Conservation (phyloP, 2,113 vertebrate species). For the Hiodon tergisus region DNA sequence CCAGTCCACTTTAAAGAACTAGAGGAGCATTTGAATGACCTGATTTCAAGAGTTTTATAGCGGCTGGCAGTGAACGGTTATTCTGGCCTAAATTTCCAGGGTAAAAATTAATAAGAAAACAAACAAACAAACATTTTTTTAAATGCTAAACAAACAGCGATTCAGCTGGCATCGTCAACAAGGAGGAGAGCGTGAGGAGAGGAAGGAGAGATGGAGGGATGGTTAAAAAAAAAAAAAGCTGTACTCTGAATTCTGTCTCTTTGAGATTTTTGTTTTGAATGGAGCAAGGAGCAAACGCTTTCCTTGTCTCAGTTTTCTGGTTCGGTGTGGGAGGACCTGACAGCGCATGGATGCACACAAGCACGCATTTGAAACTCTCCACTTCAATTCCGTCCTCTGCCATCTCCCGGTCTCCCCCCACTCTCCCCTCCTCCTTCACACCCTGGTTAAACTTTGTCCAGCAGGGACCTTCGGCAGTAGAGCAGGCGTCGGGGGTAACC, state of each 20-base stretch:
- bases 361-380: slow-evolving; percentile 6
- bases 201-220: slow-evolving; percentile 24
- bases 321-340: slow-evolving; percentile 26
- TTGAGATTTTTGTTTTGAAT: slow-evolving; percentile 3
- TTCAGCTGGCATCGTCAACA: slow-evolving; percentile 59
- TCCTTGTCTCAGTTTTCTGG: background rate
- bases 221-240: slow-evolving; percentile 19
- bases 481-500: slow-evolving; percentile 80
- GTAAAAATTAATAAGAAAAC: slow-evolving; percentile 46
- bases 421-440: background rate
- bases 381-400: background rate
- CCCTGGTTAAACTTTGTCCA: slow-evolving; percentile 78
- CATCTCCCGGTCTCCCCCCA: slow-evolving; percentile 9
- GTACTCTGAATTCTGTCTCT: background rate
- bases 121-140: slow-evolving; percentile 52
- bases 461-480: slow-evolving; percentile 81
- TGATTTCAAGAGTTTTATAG: background rate
- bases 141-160: slow-evolving; percentile 64
- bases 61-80: background rate
- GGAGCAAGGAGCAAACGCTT: slow-evolving; percentile 5
- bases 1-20: background rate
- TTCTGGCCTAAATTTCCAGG: slow-evolving; percentile 28
- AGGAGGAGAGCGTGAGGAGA: slow-evolving; percentile 30
- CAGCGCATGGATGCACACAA: slow-evolving; percentile 6
- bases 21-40: background rate